Evolutionary conservation across 2,888 invertebrate species (phyloP).

Genomic region (Cataglyphis altisquamis): DNA sequence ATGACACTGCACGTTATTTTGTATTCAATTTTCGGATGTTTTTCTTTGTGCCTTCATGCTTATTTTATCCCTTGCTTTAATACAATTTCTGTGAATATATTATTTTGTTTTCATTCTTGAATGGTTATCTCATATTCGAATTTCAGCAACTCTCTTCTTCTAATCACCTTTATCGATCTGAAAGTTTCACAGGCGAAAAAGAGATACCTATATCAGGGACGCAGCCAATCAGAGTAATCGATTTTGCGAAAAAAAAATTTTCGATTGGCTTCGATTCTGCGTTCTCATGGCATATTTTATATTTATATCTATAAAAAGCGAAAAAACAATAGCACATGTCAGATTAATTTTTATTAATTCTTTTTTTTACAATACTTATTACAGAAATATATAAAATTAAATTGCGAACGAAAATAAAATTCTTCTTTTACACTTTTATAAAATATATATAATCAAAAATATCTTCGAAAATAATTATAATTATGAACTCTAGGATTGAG

Average conservation of each 20-base stretch:
- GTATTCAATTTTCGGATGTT: background rate
- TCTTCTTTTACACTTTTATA: background rate
- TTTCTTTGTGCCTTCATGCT: background rate
- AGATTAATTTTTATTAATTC: too few species aligned
- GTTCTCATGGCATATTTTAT: background rate
- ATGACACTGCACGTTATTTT: background rate
- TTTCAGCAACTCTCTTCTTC: background rate
- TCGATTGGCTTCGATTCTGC: background rate
- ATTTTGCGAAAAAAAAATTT: background rate
- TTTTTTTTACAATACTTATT: background rate
- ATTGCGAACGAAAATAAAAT: background rate
- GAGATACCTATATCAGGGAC: background rate
- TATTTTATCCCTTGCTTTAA: background rate
- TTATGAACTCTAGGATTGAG: background rate
- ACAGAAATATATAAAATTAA: background rate
- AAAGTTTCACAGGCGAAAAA: background rate
- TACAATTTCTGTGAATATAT: background rate
- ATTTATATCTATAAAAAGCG: too few species aligned
- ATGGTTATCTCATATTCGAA: background rate
- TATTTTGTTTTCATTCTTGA: background rate
- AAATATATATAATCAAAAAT: background rate
- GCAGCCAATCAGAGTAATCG: background rate
- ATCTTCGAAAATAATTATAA: background rate
- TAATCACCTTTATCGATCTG: background rate
- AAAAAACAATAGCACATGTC: too few species aligned